Conservation (phyloP, 2,797 vertebrate species). For the Lepilemur ruficaudatus region DNA sequence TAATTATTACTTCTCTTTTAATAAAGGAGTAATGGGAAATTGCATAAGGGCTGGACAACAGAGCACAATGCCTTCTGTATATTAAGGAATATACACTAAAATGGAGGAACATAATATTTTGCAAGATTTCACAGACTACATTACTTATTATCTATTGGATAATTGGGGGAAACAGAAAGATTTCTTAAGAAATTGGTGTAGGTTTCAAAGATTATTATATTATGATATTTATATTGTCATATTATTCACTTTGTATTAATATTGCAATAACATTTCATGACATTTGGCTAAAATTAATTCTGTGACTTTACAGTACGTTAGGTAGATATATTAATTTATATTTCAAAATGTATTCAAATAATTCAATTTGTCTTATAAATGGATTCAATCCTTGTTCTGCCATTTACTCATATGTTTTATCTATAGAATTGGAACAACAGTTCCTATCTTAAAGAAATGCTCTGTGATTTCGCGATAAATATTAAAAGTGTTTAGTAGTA, state of each 20-base stretch:
- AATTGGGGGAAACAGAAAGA: not conserved
- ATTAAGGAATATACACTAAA: not conserved
- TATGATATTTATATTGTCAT: too few relatives aligned
- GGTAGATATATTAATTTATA: not conserved
- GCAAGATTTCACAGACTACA: not conserved
- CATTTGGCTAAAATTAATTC: not conserved
- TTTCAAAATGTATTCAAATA: not conserved
- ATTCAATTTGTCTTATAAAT: not conserved
- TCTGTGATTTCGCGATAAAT: not conserved
- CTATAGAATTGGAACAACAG: not conserved
- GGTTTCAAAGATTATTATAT: too few relatives aligned
- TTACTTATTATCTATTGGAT: not conserved
- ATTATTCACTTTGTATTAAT: not conserved
- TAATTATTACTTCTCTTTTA: not conserved
- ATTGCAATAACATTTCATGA: not conserved
- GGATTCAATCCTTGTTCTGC: not conserved
- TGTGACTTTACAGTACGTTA: not conserved
- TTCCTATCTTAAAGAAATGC: not conserved
- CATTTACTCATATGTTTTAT: not conserved
- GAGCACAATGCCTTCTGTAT: not conserved
- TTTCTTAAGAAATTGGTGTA: not conserved
- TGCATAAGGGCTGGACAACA: not conserved
- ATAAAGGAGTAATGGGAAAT: not conserved
- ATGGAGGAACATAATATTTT: not conserved
- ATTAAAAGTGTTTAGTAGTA: not conserved